Base-by-base conservation (phyloP, 2,888 invertebrate genomes). In the Eupeodes latifasciatus region DNA sequence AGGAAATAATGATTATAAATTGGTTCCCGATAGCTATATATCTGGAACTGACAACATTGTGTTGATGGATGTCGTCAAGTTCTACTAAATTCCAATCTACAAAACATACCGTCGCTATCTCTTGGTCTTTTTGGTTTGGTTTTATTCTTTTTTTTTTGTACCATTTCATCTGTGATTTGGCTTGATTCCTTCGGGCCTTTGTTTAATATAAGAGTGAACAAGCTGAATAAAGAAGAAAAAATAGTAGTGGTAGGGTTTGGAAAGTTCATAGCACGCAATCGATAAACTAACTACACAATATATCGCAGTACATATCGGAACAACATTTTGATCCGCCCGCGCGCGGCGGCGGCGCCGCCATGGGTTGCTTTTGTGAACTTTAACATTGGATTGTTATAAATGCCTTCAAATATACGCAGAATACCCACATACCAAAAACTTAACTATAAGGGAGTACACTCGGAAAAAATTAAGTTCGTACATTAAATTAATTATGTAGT, bases 191-290 rank as follows among this genome's bases (percentile, higher is more conserved):
- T 67, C 10, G 67, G 81, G 77, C 74, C 14, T 62, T 66, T 85
- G 72, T 59, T 77, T 85, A 59, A 57, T 47, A 66, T 44, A 67
- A 71, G 57, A 6, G 69, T 64, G 67, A 61, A 62, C 55, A 74
- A 79, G 67, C 57, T 34, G 59, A 27, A 16, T 47, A 62, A 64
- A 47, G 44, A 78, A 55, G 16, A 16, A 77, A 27, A 36, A 85
- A 59, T 47, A 62, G 74, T n/a, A 69, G 51, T 51, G 53, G 59
- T 51, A 71, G 6, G 62, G 75, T 83, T 71, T 64, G 71, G 64
- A 82, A 82, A 86, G 82, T 75, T 85, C 74, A 85, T 61, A 79
- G 72, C 69, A 79, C 75, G 79, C 79, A 82, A 87, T 87, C 86
- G 83, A 87, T 83, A 83, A 87, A 83, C 51, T 57, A 66, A 75